Conservation (phyloP, 1,140 invertebrate species). For the Pseudoatta argentina region DNA sequence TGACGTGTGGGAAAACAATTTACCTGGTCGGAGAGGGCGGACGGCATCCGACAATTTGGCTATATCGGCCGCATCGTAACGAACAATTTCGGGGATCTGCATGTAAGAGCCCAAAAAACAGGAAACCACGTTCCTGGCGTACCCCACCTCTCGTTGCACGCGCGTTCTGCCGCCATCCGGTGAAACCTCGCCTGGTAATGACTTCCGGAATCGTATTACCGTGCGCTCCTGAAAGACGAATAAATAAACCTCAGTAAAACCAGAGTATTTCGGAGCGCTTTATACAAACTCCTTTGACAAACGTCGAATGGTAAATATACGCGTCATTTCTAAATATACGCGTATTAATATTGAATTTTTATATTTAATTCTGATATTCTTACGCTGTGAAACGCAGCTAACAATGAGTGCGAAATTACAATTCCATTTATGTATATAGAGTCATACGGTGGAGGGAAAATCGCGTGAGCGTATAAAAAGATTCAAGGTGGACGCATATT, state of each 20-base stretch:
- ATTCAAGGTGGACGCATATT: background rate
- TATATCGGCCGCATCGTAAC: constrained; percentile 70
- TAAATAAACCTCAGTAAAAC: background rate
- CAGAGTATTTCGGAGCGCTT: constrained; percentile 5
- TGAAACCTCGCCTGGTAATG: constrained; percentile 64
- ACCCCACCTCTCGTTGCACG: constrained; percentile 82
- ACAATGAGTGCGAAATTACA: background rate
- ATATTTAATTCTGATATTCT: background rate
- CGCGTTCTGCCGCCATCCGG: constrained; percentile 76
- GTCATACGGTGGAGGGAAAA: background rate
- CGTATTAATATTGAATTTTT: background rate
- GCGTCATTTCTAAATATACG: background rate
- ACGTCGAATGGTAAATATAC: background rate
- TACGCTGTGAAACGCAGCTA: background rate
- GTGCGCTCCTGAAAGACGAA: constrained; percentile 80
- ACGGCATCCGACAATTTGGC: constrained; percentile 73
- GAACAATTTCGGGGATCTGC: constrained; percentile 80
- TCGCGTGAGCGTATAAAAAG: background rate
- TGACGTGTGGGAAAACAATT: constrained; percentile 31
- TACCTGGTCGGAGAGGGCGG: constrained; percentile 78
- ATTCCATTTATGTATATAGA: background rate
- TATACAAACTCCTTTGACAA: background rate
- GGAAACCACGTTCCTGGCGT: constrained; percentile 83
- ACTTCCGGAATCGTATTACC: constrained; percentile 85
- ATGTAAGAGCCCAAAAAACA: constrained; percentile 81